phyloP scores from a whole-genome alignment of 1,140 invertebrate species.

The Sipha flava region DNA sequence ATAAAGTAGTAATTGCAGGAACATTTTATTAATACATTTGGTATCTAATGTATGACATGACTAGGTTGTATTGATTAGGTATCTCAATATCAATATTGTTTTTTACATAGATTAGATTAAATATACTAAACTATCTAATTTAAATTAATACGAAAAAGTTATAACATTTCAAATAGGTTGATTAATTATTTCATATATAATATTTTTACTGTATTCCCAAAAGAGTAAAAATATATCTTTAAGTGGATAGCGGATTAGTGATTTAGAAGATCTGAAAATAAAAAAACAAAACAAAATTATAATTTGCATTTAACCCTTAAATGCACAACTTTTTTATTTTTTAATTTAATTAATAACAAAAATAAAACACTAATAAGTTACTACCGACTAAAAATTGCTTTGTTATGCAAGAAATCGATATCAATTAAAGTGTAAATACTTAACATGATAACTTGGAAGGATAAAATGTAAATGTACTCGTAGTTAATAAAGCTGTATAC shows the following conservation, averaged over 20 bases:
- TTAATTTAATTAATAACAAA: no score
- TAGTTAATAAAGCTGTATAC: no score
- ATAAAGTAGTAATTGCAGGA: neutral
- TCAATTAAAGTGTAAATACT: no score
- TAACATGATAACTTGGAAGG: no score
- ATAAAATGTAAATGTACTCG: no score
- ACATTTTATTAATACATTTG: neutral
- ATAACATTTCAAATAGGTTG: slow-evolving; percentile 8
- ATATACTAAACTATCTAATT: neutral
- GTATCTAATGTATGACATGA: neutral
- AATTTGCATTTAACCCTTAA: no score
- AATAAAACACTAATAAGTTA: no score
- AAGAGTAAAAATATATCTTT: slow-evolving; percentile 1
- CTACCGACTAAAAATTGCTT: no score
- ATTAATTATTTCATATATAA: slow-evolving; percentile 10
- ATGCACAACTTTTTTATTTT: no score
- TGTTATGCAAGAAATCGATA: no score
- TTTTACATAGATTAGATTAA: neutral
- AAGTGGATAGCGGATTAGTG: slow-evolving; percentile 4
- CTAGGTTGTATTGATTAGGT: neutral
- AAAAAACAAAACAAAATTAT: neutral
- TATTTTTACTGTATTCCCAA: slow-evolving; percentile 19
- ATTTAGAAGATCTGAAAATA: slow-evolving; percentile 22
- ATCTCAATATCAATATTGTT: neutral
- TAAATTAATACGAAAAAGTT: neutral